Percentiles rank a stretch among this genome's conserved stretches.
phyloP scores from a whole-genome alignment of 1,140 invertebrate genomes.

The Thrips palmi region DNA sequence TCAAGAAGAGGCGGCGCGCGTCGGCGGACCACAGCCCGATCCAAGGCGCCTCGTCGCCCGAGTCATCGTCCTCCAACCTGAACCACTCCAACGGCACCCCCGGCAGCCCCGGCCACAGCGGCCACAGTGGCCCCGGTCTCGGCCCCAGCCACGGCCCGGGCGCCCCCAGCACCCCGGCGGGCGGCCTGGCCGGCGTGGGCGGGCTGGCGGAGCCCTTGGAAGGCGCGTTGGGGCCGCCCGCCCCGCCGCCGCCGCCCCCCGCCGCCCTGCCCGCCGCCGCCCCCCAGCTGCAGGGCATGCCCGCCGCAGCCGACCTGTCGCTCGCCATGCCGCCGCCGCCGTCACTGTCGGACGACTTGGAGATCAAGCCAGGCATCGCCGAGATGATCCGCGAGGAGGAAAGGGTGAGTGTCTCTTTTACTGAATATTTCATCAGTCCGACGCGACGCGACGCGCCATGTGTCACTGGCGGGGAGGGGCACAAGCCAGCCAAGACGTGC shows the following conservation, averaged over 20 bases:
- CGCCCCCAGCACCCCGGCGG: constrained; percentile 16
- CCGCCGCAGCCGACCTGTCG: constrained; percentile 15
- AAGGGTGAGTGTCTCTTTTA: constrained; percentile 51
- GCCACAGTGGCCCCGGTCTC: constrained; percentile 13
- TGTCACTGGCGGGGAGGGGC: constrained; percentile 10
- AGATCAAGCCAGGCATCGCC: constrained; percentile 81
- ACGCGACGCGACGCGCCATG: constrained; percentile 1
- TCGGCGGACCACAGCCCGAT: too few relatives aligned
- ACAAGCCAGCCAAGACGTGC: constrained; percentile 18
- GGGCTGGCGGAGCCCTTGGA: not conserved
- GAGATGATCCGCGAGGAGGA: constrained; percentile 91
- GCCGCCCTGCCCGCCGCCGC: constrained; percentile 20
- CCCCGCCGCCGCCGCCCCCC: constrained; percentile 23
- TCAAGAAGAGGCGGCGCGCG: constrained; percentile 14
- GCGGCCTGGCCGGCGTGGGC: too few relatives aligned
- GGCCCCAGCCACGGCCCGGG: constrained; percentile 15
- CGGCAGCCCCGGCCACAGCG: constrained; percentile 15
- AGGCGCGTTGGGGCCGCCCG: constrained; percentile 13
- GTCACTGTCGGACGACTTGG: constrained; percentile 50
- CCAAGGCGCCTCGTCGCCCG: too few relatives aligned
- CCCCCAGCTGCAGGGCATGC: too few relatives aligned
- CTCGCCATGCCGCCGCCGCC: constrained; percentile 19
- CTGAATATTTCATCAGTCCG: not conserved
- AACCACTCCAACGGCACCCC: too few relatives aligned
- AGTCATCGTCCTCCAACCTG: too few relatives aligned